Conservation (phyloP, 2,888 invertebrate genomes). For the Plutella xylostella region DNA sequence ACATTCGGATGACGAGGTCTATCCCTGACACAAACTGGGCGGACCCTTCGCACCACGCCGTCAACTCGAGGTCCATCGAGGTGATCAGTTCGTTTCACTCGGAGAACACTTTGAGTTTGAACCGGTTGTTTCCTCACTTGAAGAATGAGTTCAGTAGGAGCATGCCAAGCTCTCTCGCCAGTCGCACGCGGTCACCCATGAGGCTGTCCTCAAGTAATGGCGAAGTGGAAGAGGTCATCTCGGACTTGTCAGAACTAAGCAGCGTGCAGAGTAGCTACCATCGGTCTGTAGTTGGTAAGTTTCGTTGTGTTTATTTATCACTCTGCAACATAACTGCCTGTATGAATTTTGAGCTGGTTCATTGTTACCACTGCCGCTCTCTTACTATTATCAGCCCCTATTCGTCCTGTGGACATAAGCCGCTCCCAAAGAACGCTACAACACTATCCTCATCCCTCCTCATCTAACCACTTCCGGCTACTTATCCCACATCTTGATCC, state of each 20-base stretch:
- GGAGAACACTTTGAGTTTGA: slow-evolving; percentile 68
- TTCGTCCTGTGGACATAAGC: no score
- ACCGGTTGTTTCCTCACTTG: slow-evolving; percentile 73
- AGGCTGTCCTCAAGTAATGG: slow-evolving; percentile 33
- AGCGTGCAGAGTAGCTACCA: slow-evolving; percentile 70
- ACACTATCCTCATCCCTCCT: no score
- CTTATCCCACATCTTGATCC: no score
- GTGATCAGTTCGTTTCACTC: slow-evolving; percentile 69
- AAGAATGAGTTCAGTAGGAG: slow-evolving; percentile 57
- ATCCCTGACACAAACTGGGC: slow-evolving; percentile 79
- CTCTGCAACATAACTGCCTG: neutral
- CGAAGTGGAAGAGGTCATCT: slow-evolving; percentile 56
- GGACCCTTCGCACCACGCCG: slow-evolving; percentile 63
- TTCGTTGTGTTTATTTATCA: neutral
- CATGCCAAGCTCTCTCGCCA: slow-evolving; percentile 51
- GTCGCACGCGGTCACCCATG: slow-evolving; percentile 36
- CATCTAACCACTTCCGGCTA: no score
- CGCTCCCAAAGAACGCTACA: no score
- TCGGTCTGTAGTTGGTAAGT: slow-evolving; percentile 64
- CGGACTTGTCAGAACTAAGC: slow-evolving; percentile 65
- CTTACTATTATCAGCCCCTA: no score
- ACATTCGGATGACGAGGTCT: slow-evolving; percentile 74
- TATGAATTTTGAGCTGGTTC: no score
- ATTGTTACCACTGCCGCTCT: no score
- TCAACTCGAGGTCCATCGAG: slow-evolving; percentile 68